A percentile compares a stretch with the other conserved stretches of the same genome.
Evolutionary conservation across 2,797 vertebrate species (phyloP).

Genomic region (Microchirus variegatus): DNA sequence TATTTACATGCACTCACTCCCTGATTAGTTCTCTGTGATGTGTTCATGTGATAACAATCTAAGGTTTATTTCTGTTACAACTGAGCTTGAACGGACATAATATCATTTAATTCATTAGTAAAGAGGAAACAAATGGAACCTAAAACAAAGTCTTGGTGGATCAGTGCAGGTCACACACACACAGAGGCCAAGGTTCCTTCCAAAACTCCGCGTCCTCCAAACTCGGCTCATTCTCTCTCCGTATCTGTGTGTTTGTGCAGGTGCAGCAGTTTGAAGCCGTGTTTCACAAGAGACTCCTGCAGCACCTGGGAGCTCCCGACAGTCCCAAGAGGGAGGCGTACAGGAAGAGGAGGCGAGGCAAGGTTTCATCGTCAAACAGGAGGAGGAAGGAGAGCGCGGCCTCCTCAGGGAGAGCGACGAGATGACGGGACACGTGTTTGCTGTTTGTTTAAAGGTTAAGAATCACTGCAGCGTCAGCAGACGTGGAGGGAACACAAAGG

Average conservation of each 20-base stretch:
- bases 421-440: too few relatives aligned
- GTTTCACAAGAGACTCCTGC: constrained; percentile 54
- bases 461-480: too few relatives aligned
- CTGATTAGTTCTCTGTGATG: too few relatives aligned
- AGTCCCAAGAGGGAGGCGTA: constrained; percentile 43
- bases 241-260: constrained; percentile 39
- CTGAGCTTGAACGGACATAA: too few relatives aligned
- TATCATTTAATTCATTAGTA: too few relatives aligned
- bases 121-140: background rate
- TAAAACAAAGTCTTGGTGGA: background rate
- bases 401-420: background rate
- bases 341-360: constrained; percentile 46
- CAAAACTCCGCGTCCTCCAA: constrained; percentile 7
- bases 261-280: constrained; percentile 52
- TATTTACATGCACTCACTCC: too few relatives aligned
- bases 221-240: background rate
- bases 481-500: too few relatives aligned
- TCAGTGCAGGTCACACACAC: background rate
- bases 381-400: constrained; percentile 4
- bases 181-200: constrained; percentile 16
- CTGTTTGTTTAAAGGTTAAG: too few relatives aligned
- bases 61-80: too few relatives aligned
- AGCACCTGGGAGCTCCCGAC: constrained; percentile 44
- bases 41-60: too few relatives aligned
- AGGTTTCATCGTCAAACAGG: constrained; percentile 13